phyloP scores from a whole-genome alignment of 2,888 invertebrate genomes.

The Ophonus ardosiacus region DNA sequence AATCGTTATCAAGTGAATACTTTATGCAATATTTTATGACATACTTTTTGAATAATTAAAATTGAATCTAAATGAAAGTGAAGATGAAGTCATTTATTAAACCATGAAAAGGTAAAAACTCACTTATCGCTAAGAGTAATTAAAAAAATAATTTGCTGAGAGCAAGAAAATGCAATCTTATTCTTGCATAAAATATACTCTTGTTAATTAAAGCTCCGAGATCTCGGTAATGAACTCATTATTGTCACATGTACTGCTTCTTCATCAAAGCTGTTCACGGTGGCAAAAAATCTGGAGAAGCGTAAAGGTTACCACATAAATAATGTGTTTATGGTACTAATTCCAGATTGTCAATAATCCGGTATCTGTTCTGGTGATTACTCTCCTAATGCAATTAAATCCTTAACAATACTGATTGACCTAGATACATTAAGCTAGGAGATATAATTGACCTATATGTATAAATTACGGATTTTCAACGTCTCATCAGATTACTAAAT shows the following conservation, averaged over 20 bases:
- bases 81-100: constrained; percentile 9
- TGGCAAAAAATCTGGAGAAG: background rate
- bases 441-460: constrained; percentile 10
- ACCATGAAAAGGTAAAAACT: constrained; percentile 7
- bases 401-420: constrained; percentile 6
- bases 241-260: background rate
- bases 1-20: too few species aligned
- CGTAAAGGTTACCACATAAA: background rate
- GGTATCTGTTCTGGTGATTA: background rate
- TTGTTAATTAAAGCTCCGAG: constrained; percentile 24
- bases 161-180: background rate
- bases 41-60: background rate
- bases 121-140: constrained; percentile 12
- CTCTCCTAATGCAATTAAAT: background rate
- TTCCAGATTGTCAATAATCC: background rate
- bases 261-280: background rate
- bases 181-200: constrained; percentile 11
- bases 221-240: constrained; percentile 7
- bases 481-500: background rate
- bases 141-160: constrained; percentile 39
- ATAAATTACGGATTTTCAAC: background rate
- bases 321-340: background rate
- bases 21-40: too few species aligned
- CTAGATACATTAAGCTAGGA: constrained; percentile 12
- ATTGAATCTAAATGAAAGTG: background rate